Percentiles rank a stretch among this genome's conserved stretches.
phyloP scores from a whole-genome alignment of 2,797 vertebrate genomes.

The Sebastes hubbsi region DNA sequence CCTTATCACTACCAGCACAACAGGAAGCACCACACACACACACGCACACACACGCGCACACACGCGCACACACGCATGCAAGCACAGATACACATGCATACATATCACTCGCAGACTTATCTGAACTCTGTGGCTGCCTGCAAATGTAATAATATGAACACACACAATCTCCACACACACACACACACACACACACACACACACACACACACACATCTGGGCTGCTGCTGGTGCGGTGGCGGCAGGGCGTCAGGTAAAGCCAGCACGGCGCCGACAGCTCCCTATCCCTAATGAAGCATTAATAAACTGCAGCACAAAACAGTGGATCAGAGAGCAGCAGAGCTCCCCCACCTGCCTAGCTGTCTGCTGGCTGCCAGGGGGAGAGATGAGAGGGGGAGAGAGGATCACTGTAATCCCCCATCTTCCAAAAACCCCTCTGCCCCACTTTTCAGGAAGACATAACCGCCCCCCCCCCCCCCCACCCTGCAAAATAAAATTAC shows the following conservation, averaged over 20 bases:
- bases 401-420: slow-evolving; percentile 59
- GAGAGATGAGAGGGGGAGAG: slow-evolving; percentile 38
- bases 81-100: slow-evolving; percentile 8
- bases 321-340: slow-evolving; percentile 69
- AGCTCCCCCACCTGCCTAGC: slow-evolving; percentile 58
- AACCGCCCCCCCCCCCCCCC: too few species aligned
- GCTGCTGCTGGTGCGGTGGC: slow-evolving; percentile 25
- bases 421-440: slow-evolving; percentile 49
- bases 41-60: background rate
- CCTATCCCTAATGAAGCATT: slow-evolving; percentile 78
- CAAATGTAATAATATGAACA: slow-evolving; percentile 19
- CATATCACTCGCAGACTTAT: slow-evolving; percentile 47
- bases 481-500: background rate
- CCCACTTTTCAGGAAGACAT: slow-evolving; percentile 44
- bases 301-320: slow-evolving; percentile 76
- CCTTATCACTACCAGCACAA: slow-evolving; percentile 62
- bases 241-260: slow-evolving; percentile 60
- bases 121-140: slow-evolving; percentile 38
- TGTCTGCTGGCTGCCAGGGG: slow-evolving; percentile 56
- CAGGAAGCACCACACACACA: slow-evolving; percentile 45
- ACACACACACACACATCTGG: background rate
- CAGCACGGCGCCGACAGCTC: slow-evolving; percentile 72
- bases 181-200: background rate
- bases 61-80: background rate
- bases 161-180: background rate